Evolutionary conservation across 2,888 invertebrate genomes (phyloP).

Genomic region (Tachina fera): DNA sequence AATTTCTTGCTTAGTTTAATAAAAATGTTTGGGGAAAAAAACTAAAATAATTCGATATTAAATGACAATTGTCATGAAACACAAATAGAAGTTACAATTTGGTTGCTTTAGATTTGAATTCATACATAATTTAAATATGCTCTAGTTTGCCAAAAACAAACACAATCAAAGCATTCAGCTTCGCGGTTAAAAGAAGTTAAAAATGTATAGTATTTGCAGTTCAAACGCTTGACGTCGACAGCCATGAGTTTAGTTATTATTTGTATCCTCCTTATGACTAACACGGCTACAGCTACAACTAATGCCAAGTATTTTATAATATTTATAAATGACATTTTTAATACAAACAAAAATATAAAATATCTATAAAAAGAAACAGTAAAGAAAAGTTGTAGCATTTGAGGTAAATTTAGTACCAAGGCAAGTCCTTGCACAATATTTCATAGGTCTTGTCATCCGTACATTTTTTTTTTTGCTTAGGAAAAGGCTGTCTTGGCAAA

Average conservation of each 20-base stretch:
- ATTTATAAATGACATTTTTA: constrained; percentile 58
- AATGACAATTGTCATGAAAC: constrained; percentile 65
- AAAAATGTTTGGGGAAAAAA: constrained; percentile 7
- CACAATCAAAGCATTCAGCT: not conserved
- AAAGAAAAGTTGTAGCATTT: constrained; percentile 15
- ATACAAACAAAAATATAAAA: constrained; percentile 54
- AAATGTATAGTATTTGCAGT: not conserved
- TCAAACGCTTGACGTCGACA: constrained; percentile 13
- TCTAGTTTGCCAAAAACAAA: constrained; percentile 2
- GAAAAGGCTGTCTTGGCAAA: constrained; percentile 30
- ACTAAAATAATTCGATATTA: constrained; percentile 56
- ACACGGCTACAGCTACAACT: not conserved
- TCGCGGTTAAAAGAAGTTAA: not conserved
- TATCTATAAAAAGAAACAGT: not conserved
- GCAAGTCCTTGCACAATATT: constrained; percentile 69
- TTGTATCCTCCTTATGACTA: not conserved
- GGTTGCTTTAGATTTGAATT: constrained; percentile 38
- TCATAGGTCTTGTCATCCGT: constrained; percentile 36
- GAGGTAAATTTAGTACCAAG: constrained; percentile 51
- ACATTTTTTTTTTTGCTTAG: not conserved
- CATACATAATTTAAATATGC: constrained; percentile 55
- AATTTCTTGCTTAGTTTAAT: constrained; percentile 12
- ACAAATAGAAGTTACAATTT: constrained; percentile 40
- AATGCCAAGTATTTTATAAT: constrained; percentile 33
- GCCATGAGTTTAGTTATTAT: not conserved